phyloP scores from a whole-genome alignment of 2,797 vertebrate species.

The Hyperoplus lanceolatus region DNA sequence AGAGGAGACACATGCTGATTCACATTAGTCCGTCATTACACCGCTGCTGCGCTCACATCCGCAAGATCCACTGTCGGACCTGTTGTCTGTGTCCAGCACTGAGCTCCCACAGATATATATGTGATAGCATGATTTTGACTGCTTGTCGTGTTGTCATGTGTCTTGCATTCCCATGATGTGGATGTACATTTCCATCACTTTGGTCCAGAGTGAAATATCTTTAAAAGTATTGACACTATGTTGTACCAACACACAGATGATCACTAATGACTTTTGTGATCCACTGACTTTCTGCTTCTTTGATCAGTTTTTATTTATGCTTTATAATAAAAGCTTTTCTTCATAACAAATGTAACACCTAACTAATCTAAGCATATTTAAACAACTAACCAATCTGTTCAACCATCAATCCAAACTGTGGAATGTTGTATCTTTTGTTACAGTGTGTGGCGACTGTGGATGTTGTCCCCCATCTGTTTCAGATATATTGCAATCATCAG shows the following conservation, averaged over 20 bases:
- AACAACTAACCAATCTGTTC: too few species aligned
- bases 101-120: neutral
- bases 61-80: conserved; percentile 3
- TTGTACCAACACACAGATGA: neutral
- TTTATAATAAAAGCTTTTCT: too few species aligned
- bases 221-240: fast-evolving
- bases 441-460: neutral
- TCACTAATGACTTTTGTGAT: neutral
- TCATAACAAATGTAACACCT: too few species aligned
- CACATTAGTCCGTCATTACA: conserved; percentile 37
- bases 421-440: too few species aligned
- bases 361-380: too few species aligned
- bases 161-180: neutral
- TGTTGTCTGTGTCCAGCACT: conserved; percentile 36
- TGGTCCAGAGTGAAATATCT: neutral
- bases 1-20: conserved; percentile 44
- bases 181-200: neutral
- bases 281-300: neutral
- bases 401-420: too few species aligned
- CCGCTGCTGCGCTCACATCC: conserved; percentile 31
- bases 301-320: too few species aligned
- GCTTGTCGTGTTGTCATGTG: neutral
- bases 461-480: neutral
- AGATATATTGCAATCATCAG: neutral
- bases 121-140: too few species aligned